Evolutionary conservation across 2,888 invertebrate genomes (phyloP), one percentile per base, ranked within the genome.

Genomic region (Ditula angustiorana): DNA sequence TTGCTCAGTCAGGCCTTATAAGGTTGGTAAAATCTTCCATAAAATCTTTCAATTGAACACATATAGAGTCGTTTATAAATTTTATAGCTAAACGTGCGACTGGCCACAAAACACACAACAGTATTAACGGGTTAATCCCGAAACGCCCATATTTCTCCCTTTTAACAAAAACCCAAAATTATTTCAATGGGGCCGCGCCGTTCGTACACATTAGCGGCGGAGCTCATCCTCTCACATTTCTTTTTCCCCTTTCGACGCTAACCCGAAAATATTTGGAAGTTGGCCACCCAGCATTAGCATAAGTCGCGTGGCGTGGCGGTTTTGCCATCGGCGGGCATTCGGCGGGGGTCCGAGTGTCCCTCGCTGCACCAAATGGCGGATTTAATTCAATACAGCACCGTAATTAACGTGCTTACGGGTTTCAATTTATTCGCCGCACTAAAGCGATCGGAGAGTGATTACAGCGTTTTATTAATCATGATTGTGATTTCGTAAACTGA

Each of bases 351-450:
- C 33, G 49, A 56, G 55, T 44, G 53, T 13, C 41, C 28, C 41
- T n/a, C 33, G 69, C 66, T 64, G 68, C 66, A 70, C 76, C 73
- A 72, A 79, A 79, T 76, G 66, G 71, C 64, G 46, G 69, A 69
- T 75, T 82, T 74, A 78, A 80, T 80, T 80, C 71, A 80, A 80
- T 80, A 77, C 71, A 68, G 68, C 71, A 67, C 60, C 69, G 69
- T 74, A 74, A 79, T 82, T 79, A 79, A 71, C 71, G 71, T 68
- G 62, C 69, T 74, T 73, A 67, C 67, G 62, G 71, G 66, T 57
- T 57, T 63, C 62, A 52, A 67, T 73, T 72, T 73, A 63, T 58
- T 52, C 44, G 19, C 62, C 62, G 26, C 33, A 8, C 28, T 28
- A 7, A 37, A 55, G 8, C 35, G 47, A 26, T 35, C 24, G 19